These are phyloP conservation scores for Papilio polyxenes DNA, from an alignment of 1,140 invertebrate genomes.

Conservation along the genomic window DNA sequence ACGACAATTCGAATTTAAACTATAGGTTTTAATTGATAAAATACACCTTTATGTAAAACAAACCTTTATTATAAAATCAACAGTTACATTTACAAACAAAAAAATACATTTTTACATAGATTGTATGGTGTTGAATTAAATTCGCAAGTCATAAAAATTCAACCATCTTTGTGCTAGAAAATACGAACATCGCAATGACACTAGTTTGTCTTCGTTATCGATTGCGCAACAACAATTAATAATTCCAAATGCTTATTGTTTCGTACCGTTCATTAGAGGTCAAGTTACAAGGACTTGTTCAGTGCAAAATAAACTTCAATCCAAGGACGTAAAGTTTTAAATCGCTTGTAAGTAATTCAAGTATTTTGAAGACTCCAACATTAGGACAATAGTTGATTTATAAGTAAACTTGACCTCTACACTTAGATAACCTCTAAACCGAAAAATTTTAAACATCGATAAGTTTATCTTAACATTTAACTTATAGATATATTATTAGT, in stretches of 20 bases:
- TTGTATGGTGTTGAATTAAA: background rate
- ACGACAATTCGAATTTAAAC: no score
- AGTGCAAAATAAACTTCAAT: background rate
- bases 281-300: background rate
- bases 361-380: background rate
- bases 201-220: background rate
- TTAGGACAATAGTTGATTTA: constrained; percentile 19
- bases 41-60: no score
- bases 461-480: background rate
- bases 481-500: background rate
- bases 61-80: no score
- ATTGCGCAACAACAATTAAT: constrained; percentile 14
- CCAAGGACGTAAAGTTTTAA: background rate
- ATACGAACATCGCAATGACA: background rate
- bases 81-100: no score
- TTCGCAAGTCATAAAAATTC: background rate
- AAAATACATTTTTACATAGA: no score
- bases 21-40: no score
- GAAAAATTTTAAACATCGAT: constrained; percentile 26
- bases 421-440: background rate
- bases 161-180: background rate
- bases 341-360: background rate
- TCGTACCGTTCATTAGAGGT: background rate
- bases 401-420: constrained; percentile 29
- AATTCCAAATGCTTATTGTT: constrained; percentile 26